Conservation (phyloP, 2,888 invertebrate genomes). For the Cepaea hortensis region DNA sequence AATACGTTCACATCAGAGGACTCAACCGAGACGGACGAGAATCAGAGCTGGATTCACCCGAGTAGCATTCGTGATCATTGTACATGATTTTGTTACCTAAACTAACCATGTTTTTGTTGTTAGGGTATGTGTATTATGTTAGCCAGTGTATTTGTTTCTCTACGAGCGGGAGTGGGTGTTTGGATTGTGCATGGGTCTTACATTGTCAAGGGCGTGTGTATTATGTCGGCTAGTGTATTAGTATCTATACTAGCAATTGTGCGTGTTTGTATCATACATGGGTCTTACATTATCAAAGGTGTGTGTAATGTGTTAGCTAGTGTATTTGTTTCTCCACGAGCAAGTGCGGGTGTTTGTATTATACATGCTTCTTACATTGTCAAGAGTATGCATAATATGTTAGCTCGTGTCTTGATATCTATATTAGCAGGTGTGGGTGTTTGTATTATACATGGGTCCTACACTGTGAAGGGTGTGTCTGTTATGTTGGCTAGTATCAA, state of each 20-base stretch:
- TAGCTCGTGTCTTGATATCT: no score
- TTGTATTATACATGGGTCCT: no score
- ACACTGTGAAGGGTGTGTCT: neutral
- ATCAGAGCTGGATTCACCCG: conserved; percentile 72
- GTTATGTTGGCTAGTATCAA: neutral
- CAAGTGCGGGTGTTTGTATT: neutral
- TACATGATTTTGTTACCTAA: neutral
- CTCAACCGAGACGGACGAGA: conserved; percentile 76
- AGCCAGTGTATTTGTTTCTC: neutral
- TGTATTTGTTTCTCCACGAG: neutral
- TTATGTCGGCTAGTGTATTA: neutral
- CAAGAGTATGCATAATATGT: neutral
- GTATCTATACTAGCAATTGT: no score
- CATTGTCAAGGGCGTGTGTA: neutral
- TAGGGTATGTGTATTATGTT: neutral
- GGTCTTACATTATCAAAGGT: neutral
- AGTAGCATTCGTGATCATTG: conserved; percentile 50
- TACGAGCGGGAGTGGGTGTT: neutral
- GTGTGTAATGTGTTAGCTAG: neutral
- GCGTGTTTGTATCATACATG: no score
- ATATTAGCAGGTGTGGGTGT: no score
- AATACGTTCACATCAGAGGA: conserved; percentile 78
- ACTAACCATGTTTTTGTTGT: neutral
- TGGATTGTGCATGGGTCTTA: neutral
- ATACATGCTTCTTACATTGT: neutral